Evolutionary conservation across 2,888 invertebrate genomes (phyloP), one percentile per base, ranked within the genome.

Genomic region (Melinaea menophilus): DNA sequence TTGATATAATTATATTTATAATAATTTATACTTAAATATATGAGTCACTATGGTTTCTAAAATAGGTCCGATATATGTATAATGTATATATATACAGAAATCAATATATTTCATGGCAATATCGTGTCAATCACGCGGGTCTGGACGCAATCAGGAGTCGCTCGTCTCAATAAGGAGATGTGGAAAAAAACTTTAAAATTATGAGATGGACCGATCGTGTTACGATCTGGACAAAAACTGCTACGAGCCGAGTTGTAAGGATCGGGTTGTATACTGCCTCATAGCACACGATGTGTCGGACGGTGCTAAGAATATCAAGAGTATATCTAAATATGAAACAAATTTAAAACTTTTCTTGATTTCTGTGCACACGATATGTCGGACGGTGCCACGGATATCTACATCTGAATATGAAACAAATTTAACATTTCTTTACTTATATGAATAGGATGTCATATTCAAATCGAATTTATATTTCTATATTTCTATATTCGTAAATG

Each of bases 131-230:
- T 79, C 76, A 78, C 67, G 62, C 71, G 72, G 65, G 67, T 67
- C 70, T 31, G 74, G 72, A 71, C 75, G 81, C 81, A 84, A 82
- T 82, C 77, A 75, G 73, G 75, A 79, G 75, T 73, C 74, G 76
- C 75, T 74, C 72, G 70, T 56, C 65, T 82, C 80, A 84, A 82
- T 85, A 87, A 82, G 88, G 82, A 64, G 74, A 56, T 72, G 73
- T 73, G 69, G 69, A 61, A 82, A 85, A 88, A 88, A 89, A 84
- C 76, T 77, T 73, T 77, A 78, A 84, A 88, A 84, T 87, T 88
- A 88, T 84, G 88, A 85, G 88, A 85, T 82, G 85, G 83, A 70
- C 78, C 80, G 88, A 86, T 86, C 88, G 88, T 85, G 88, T 87
- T 87, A 85, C 87, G 85, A 74, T 76, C 62, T 46, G 55, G 51